phyloP scores from a whole-genome alignment of 1,140 invertebrate genomes.

The Rhyacophila brunnea region DNA sequence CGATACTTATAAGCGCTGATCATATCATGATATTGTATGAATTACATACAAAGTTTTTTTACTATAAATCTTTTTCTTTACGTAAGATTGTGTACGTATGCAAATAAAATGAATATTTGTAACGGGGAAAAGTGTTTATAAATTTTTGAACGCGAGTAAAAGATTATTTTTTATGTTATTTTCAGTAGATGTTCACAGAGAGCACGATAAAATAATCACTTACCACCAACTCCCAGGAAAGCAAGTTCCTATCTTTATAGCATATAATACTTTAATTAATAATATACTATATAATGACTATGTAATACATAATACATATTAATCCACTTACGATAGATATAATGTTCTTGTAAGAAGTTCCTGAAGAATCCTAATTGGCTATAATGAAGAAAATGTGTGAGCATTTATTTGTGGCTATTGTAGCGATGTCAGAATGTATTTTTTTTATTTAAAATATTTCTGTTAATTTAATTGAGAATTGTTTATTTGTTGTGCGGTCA shows the following conservation, averaged over 20 bases:
- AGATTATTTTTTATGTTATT: too few species aligned
- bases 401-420: conserved; percentile 47
- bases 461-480: neutral
- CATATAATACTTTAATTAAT: conserved; percentile 60
- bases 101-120: neutral
- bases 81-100: neutral
- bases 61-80: neutral
- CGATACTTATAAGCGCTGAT: conserved; percentile 5
- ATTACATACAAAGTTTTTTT: neutral
- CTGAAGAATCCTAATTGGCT: conserved; percentile 51
- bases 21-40: conserved; percentile 21
- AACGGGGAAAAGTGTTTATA: neutral
- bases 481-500: conserved; percentile 26
- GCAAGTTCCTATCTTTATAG: conserved; percentile 66
- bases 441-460: conserved; percentile 2
- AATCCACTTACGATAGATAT: conserved; percentile 57
- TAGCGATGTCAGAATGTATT: conserved; percentile 24
- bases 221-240: conserved; percentile 61
- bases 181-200: conserved; percentile 6
- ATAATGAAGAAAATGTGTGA: conserved; percentile 43
- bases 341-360: conserved; percentile 58
- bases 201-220: conserved; percentile 27
- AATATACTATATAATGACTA: conserved; percentile 60
- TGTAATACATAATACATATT: conserved; percentile 56
- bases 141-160: too few species aligned